Conservation (phyloP, 2,888 invertebrate species). For the Ramazzottius varieornatus region DNA sequence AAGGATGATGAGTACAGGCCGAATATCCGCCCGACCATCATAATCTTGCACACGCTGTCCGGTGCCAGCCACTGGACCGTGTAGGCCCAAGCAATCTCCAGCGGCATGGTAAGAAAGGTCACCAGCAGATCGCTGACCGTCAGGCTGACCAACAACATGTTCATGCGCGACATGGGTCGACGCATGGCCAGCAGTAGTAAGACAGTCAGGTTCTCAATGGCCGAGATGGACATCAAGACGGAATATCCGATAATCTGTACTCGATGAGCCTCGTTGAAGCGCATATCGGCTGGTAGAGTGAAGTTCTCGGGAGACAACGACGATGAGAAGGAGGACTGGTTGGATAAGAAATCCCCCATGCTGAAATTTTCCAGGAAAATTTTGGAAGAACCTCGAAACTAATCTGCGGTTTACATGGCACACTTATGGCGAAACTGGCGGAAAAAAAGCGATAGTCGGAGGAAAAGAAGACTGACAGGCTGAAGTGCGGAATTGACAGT, state of each 20-base stretch:
- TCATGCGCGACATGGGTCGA: conserved; percentile 42
- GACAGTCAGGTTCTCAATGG: background rate
- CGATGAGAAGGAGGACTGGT: background rate
- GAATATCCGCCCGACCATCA: conserved; percentile 61
- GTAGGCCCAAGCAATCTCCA: conserved; percentile 60
- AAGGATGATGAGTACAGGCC: conserved; percentile 63
- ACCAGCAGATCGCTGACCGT: conserved; percentile 40
- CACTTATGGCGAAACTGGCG: too few species aligned
- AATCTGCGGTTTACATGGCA: too few species aligned
- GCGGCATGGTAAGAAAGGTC: conserved; percentile 63
- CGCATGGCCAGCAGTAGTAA: conserved; percentile 36
- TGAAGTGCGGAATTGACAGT: too few species aligned
- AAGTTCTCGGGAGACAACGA: background rate
- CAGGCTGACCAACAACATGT: conserved; percentile 54
- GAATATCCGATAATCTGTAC: conserved; percentile 58
- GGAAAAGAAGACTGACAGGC: too few species aligned
- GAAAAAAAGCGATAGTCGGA: too few species aligned
- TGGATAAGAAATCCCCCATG: too few species aligned
- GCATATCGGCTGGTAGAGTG: conserved; percentile 34
- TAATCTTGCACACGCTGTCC: conserved; percentile 52
- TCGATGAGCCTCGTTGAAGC: conserved; percentile 55
- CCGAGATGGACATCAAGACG: conserved; percentile 22
- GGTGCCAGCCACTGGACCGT: conserved; percentile 65
- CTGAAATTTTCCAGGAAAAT: too few species aligned
- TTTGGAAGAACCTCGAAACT: too few species aligned